Conservation (phyloP, 2,888 invertebrate species). For the Drosophila eohydei region DNA sequence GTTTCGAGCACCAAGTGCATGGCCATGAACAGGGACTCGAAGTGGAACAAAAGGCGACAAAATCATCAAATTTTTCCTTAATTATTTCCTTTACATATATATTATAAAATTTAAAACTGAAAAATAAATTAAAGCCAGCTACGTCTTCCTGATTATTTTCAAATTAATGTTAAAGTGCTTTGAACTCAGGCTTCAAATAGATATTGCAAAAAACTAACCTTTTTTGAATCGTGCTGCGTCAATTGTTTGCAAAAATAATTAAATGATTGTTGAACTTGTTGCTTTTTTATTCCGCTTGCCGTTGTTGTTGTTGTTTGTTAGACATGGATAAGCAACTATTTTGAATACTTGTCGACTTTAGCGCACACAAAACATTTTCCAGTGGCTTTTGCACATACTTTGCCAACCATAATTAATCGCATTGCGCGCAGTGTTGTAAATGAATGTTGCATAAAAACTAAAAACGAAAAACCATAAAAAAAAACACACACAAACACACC, state of each 20-base stretch:
- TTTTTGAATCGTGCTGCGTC: conserved; percentile 7
- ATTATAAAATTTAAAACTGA: too few species aligned
- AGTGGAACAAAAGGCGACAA: neutral
- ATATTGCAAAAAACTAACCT: conserved; percentile 36
- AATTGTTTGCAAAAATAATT: conserved; percentile 23
- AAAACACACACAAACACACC: neutral
- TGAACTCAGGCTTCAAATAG: conserved; percentile 1
- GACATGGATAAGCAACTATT: conserved; percentile 29
- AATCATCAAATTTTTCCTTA: neutral
- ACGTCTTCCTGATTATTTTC: conserved; percentile 1
- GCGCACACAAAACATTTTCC: conserved; percentile 34
- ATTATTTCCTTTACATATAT: neutral
- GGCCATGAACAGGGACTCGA: neutral
- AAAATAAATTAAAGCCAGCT: too few species aligned
- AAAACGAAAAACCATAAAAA: conserved; percentile 11
- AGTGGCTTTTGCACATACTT: conserved; percentile 26
- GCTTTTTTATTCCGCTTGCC: conserved; percentile 4
- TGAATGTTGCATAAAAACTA: conserved; percentile 38
- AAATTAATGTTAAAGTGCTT: neutral
- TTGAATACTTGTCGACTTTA: conserved; percentile 26
- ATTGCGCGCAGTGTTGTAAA: conserved; percentile 19
- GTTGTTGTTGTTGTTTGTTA: conserved; percentile 2
- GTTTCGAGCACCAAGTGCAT: neutral
- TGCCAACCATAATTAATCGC: conserved; percentile 18
- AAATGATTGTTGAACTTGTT: conserved; percentile 10